A percentile compares a stretch with the other conserved stretches of the same genome.
Evolutionary conservation across 2,797 vertebrate species (phyloP).

Genomic region (Propithecus deckenii): DNA sequence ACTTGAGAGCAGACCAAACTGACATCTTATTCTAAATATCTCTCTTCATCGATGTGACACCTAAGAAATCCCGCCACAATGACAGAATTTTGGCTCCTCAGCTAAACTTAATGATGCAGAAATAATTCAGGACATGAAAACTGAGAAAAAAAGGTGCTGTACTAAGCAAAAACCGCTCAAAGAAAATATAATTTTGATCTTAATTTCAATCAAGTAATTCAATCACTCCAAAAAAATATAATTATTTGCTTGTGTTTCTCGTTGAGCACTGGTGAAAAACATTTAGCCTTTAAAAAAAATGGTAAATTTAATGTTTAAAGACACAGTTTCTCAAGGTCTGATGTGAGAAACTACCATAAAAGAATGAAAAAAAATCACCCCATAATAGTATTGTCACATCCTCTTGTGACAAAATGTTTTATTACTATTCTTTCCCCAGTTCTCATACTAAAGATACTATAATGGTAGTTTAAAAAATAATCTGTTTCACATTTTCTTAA

Average conservation of each 20-base stretch:
- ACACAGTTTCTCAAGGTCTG: constrained; percentile 32
- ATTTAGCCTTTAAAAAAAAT: not conserved
- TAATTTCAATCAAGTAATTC: constrained; percentile 70
- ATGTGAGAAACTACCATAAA: constrained; percentile 50
- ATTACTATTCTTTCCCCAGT: not conserved
- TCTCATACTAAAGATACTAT: constrained; percentile 41
- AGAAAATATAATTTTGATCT: constrained; percentile 64
- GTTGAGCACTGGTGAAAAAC: constrained; percentile 47
- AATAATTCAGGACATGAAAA: constrained; percentile 54
- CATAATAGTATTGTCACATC: not conserved
- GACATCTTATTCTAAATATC: constrained; percentile 64
- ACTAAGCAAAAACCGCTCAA: not conserved
- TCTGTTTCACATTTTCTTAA: constrained; percentile 55
- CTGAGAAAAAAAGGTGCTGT: not conserved
- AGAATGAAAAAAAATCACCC: not conserved
- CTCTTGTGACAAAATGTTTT: constrained; percentile 25
- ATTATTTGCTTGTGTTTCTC: constrained; percentile 25
- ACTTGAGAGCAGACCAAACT: constrained; percentile 67
- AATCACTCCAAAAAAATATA: constrained; percentile 58
- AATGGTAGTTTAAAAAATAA: not conserved
- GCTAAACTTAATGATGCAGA: constrained; percentile 50
- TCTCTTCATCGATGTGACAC: constrained; percentile 41
- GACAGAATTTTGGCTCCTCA: constrained; percentile 62
- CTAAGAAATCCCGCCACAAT: constrained; percentile 45
- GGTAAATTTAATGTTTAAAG: constrained; percentile 51